Evolutionary conservation across 2,888 invertebrate species (phyloP), one percentile per base, ranked within the genome.

Genomic region (Hedychridium roseum): DNA sequence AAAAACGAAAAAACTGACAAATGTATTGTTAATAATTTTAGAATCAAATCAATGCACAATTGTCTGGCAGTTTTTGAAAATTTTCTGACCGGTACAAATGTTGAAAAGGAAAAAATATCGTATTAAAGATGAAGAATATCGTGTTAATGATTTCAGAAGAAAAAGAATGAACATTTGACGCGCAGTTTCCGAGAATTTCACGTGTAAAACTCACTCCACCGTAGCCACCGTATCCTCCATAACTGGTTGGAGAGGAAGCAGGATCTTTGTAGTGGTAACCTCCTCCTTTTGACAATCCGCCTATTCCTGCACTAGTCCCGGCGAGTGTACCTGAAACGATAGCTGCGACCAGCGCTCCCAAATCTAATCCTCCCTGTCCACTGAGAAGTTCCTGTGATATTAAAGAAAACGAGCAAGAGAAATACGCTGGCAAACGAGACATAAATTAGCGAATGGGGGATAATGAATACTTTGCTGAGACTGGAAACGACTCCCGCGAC

Each of bases 221-320:
- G 4, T 53, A 50, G 11, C 40, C 31, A 4, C 48, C 58, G n/a
- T 60, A 49, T 1, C 34, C 27, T 1, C 55, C 66, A n/a, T 65
- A 64, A 2, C 48, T 26, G 0, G 65, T 64, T 0, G 64, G 60
- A 0, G 64, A 51, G 0, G 50, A 57, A 2, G 49, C 39, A 2
- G 57, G 31, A 9, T 68, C 66, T 3, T 21, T 52, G 1, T 21
- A 11, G 3, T 36, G 21, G 23, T 12, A 14, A 1, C 44, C 17
- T 4, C 17, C n/a, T 17, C n/a, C 6, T 9, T 53, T 57, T 0
- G 59, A 48, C 2, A 61, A 65, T 2, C 65, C 69, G 20, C 71
- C 77, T 1, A 74, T 54, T 6, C 75, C 76, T 1, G 73, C 71
- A 37, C 77, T 78, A 0, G 73, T 55, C 0, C 78, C 78, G 2